Evolutionary conservation across 1,140 invertebrate genomes (phyloP), one percentile per base, ranked within the genome.

Genomic region (Mactra quadrangularis): DNA sequence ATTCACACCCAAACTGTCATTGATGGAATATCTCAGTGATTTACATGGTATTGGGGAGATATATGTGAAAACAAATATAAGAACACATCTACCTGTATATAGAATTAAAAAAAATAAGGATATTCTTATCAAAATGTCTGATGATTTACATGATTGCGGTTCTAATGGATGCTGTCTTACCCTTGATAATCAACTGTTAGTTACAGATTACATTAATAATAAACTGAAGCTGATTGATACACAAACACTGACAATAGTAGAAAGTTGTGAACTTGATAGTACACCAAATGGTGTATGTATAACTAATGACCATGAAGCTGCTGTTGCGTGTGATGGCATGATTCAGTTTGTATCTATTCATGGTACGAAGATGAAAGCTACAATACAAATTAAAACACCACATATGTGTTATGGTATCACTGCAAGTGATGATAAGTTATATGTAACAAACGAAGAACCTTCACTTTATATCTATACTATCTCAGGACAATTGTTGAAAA

Each of bases 301-400:
- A 38, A 55, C 35, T 22, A 35, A 53, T 41, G 22, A 59, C 13
- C 15, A 41, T 3, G 71, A 74, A 74, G 71, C 35, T n/a, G 71
- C 53, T 35, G 53, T 74, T 3, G 19, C 25, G 4, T 38, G 31
- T 29, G 15, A 25, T 7, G 33, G 41, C 25, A 41, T 3, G 11
- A 59, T 74, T 19, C 71, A 74, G 35, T 74, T 74, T 59, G 31
- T 74, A 3, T 38, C 71, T 22, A 7, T 74, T 4, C 31, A 29
- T 0, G 15, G 15, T 15, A 74, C 13, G 1, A 41, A 27, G 27
- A 57, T 74, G 52, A 9, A 31, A 11, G 1, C n/a, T 19, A 74
- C 52, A 22, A 13, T 33, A 3, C 2, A 35, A 25, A 38, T 74
- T 22, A 38, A 55, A 17, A 13, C 59, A 19, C 25, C 4, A 6